Percentiles rank a stretch among this genome's conserved stretches.
phyloP scores from a whole-genome alignment of 2,113 vertebrate species.

The Brachypteracias leptosomus region DNA sequence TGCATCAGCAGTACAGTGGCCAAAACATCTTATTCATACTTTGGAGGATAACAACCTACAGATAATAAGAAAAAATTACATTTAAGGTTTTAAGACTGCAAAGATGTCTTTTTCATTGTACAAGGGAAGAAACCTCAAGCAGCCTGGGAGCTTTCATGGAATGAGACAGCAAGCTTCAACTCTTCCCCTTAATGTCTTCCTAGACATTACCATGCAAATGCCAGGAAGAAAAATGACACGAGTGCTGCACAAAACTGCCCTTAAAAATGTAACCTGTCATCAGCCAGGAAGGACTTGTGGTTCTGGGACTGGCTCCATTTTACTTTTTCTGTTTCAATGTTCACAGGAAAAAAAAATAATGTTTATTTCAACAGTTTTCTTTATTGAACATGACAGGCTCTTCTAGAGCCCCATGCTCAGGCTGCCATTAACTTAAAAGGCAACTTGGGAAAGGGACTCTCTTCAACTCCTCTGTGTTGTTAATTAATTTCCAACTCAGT shows the following conservation, averaged over 20 bases:
- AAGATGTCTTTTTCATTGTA: neutral
- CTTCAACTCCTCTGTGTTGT: neutral
- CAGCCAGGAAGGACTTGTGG: neutral
- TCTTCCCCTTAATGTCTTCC: neutral
- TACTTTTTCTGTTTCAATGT: neutral
- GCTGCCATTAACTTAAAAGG: neutral
- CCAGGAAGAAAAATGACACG: neutral
- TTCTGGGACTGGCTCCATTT: neutral
- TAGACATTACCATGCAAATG: neutral
- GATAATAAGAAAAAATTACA: neutral
- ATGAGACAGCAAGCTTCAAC: neutral
- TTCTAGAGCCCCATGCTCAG: neutral
- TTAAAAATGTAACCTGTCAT: constrained; percentile 4
- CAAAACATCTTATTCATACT: neutral
- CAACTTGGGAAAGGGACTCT: neutral
- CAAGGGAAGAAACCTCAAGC: neutral
- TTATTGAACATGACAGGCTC: neutral
- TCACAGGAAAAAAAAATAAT: neutral
- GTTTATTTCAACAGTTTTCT: neutral
- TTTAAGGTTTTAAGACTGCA: neutral
- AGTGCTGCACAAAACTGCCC: neutral
- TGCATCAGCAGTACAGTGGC: neutral
- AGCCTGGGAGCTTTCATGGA: neutral
- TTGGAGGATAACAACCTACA: neutral
- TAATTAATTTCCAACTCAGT: neutral